These are phyloP conservation scores for Aeoliscus strigatus DNA, from an alignment of 2,797 vertebrate genomes.

Conservation along the genomic window DNA sequence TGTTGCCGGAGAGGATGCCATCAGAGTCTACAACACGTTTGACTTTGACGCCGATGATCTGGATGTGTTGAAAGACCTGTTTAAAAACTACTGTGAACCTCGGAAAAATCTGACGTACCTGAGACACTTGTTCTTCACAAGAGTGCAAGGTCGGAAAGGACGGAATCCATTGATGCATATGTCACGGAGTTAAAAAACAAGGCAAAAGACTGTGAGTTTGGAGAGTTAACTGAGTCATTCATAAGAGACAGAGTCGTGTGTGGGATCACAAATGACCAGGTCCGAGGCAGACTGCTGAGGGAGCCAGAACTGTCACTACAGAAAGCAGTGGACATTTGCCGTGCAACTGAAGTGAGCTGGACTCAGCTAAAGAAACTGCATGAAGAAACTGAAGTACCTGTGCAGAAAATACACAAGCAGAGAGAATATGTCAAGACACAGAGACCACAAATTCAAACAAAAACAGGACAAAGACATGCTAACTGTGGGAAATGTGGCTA, in stretches of 20 bases:
- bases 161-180: constrained; percentile 3
- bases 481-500: no score
- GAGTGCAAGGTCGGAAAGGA: no score
- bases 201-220: constrained; percentile 10
- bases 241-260: constrained; percentile 11
- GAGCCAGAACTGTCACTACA: not conserved
- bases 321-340: not conserved
- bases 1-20: not conserved
- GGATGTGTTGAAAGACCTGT: not conserved
- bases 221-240: not conserved
- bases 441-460: no score
- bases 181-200: constrained; percentile 2
- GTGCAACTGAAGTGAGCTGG: no score
- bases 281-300: not conserved
- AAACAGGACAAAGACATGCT: no score
- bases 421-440: no score
- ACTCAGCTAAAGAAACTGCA: no score
- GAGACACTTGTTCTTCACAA: no score
- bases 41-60: not conserved
- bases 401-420: no score
- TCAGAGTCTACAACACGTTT: constrained; percentile 1
- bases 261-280: constrained; percentile 1
- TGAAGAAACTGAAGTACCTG: no score
- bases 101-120: no score
- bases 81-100: not conserved